Evolutionary conservation across 2,888 invertebrate genomes (phyloP).

Genomic region (Hirtodrosophila confusa): DNA sequence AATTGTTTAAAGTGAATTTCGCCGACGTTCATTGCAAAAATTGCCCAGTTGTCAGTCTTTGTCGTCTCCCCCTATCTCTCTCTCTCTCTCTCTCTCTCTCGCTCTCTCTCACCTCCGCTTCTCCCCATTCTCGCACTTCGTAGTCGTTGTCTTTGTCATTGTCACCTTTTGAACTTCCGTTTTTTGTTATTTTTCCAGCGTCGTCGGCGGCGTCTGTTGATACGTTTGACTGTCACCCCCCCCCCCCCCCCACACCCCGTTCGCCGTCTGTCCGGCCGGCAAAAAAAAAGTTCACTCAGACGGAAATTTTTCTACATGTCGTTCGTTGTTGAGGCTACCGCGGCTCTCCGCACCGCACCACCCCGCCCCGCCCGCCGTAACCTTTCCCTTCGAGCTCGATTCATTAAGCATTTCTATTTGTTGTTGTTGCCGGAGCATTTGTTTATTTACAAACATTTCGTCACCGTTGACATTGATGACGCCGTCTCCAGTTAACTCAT

Average conservation of each 20-base stretch:
- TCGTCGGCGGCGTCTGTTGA: constrained; percentile 49
- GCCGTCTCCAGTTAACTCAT: constrained; percentile 12
- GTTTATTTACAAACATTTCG: constrained; percentile 72
- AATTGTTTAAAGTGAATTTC: constrained; percentile 74
- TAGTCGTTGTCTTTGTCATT: constrained; percentile 42
- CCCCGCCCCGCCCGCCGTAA: constrained; percentile 6
- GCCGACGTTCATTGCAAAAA: constrained; percentile 60
- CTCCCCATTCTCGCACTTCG: neutral
- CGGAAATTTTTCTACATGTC: constrained; percentile 69
- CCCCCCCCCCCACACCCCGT: neutral
- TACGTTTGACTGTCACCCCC: constrained; percentile 46
- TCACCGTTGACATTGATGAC: constrained; percentile 71
- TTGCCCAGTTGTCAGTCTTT: constrained; percentile 36
- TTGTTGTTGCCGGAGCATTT: constrained; percentile 51
- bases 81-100: neutral
- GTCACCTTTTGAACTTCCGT: constrained; percentile 80
- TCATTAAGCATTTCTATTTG: constrained; percentile 77
- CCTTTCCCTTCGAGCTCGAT: constrained; percentile 38
- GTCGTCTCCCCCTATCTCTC: neutral
- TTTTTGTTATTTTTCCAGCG: constrained; percentile 35
- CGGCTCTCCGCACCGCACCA: neutral
- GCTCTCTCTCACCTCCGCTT: no score
- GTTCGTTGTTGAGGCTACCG: constrained; percentile 49
- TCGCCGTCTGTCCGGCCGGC: constrained; percentile 24
- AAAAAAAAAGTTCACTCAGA: constrained; percentile 67